Percentiles rank a stretch among this genome's conserved stretches.
phyloP scores from a whole-genome alignment of 2,113 vertebrate genomes.

The Entosphenus tridentatus region DNA sequence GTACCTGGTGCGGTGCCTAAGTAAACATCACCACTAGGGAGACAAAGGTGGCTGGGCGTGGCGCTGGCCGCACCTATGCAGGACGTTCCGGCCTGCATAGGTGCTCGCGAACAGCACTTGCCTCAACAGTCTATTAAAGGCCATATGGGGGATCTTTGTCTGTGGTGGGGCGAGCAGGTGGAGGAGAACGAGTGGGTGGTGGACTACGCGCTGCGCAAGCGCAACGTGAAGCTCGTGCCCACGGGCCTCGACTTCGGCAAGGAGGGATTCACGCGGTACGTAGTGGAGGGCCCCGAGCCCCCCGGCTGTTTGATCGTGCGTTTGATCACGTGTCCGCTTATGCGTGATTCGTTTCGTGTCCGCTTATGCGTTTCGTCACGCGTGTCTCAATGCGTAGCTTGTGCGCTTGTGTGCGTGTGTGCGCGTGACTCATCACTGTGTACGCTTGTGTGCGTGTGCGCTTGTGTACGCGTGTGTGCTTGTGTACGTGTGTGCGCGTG shows the following conservation, averaged over 20 bases:
- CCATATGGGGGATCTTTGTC: no score
- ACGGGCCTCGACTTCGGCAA: conserved; percentile 82
- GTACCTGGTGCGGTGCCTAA: no score
- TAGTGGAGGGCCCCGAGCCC: neutral
- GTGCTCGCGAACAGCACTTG: no score
- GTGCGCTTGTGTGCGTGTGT: neutral
- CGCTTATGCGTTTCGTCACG: no score
- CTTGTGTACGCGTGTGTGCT: neutral
- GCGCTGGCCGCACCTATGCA: no score
- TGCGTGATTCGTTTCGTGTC: no score
- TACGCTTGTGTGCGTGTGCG: neutral
- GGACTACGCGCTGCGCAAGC: conserved; percentile 82
- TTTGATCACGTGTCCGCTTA: neutral
- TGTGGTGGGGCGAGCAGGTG: conserved; percentile 25
- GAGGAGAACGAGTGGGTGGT: conserved; percentile 98
- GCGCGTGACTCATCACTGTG: neutral
- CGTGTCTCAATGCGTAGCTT: no score
- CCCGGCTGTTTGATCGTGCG: neutral
- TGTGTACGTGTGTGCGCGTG: neutral
- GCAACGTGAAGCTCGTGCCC: conserved; percentile 70
- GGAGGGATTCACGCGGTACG: conserved; percentile 69
- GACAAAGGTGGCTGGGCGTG: no score
- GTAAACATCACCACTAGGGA: no score
- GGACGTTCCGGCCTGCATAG: no score
- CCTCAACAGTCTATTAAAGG: no score